These are phyloP conservation scores for Mormyrus iriodes DNA, from an alignment of 2,113 vertebrate species.

Conservation along the genomic window DNA sequence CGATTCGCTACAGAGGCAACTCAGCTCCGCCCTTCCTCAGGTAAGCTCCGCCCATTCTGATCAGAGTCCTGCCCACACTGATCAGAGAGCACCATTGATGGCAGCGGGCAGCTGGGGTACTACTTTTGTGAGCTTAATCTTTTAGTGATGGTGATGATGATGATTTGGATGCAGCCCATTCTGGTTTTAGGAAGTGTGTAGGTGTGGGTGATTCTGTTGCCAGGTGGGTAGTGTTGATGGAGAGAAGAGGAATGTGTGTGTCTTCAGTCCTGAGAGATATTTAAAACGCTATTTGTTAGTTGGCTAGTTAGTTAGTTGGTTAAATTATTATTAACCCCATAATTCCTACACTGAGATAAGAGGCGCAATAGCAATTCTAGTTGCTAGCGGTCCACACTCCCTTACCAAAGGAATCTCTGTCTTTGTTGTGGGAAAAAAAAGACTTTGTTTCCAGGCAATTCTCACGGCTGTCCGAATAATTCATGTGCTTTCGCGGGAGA, in stretches of 20 bases:
- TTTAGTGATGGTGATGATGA: not conserved
- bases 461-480: conserved; percentile 30
- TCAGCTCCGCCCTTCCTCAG: conserved; percentile 96
- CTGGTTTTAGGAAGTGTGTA: not conserved
- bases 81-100: not conserved
- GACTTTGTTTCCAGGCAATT: conserved; percentile 43
- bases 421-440: conserved; percentile 21
- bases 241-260: not conserved
- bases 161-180: not conserved
- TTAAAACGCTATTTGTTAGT: not conserved
- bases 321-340: not conserved
- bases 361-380: conserved; percentile 30
- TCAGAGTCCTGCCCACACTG: not conserved
- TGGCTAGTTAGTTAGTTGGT: not conserved
- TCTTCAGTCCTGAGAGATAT: not conserved
- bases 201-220: not conserved
- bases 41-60: conserved; percentile 48
- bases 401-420: conserved; percentile 37
- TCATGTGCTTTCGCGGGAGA: conserved; percentile 27
- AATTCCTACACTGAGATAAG: not conserved
- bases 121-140: not conserved
- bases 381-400: conserved; percentile 39
- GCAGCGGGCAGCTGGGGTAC: not conserved
- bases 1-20: conserved; percentile 92
- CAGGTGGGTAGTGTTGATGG: not conserved